Conservation (phyloP, 2,797 vertebrate genomes). For the Margarornis squamiger region DNA sequence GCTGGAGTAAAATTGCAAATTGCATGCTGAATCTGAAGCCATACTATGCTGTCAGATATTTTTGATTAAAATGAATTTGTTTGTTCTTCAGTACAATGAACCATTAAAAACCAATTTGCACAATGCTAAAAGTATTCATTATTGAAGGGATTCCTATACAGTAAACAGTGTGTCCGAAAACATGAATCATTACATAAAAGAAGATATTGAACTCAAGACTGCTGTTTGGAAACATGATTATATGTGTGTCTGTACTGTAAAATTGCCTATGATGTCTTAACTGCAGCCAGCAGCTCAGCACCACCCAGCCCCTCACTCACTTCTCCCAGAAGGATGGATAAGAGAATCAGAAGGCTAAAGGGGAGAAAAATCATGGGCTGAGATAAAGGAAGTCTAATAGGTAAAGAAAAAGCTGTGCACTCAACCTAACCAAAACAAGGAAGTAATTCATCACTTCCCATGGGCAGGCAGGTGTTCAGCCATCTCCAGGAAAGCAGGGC, state of each 20-base stretch:
- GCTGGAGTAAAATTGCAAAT: constrained; percentile 17
- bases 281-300: background rate
- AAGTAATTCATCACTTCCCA: background rate
- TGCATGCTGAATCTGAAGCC: background rate
- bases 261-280: background rate
- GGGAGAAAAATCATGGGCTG: background rate
- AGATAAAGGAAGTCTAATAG: background rate
- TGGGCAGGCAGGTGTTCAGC: background rate
- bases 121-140: background rate
- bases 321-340: no score
- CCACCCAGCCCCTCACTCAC: background rate
- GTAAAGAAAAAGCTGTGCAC: background rate
- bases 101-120: constrained; percentile 29
- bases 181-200: background rate
- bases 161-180: background rate
- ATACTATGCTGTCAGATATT: background rate
- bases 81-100: constrained; percentile 29
- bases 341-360: background rate
- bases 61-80: constrained; percentile 46
- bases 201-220: background rate
- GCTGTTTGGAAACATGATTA: background rate
- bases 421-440: background rate
- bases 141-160: background rate
- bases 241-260: background rate
- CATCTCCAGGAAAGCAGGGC: background rate